These are phyloP conservation scores for Neodon shergylaensis DNA, from an alignment of 2,113 vertebrate species.

Conservation along the genomic window DNA sequence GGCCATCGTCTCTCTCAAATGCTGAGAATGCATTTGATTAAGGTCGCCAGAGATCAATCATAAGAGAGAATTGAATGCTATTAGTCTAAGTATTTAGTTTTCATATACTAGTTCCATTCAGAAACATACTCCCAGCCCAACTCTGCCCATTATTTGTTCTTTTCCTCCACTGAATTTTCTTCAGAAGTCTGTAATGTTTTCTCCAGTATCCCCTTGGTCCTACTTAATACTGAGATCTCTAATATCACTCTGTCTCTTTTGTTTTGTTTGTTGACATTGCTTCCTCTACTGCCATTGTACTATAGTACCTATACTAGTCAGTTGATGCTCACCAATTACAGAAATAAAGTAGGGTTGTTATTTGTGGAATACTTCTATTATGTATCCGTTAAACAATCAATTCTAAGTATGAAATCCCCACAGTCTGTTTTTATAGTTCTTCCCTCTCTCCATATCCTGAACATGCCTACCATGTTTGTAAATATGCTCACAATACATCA, in stretches of 20 bases:
- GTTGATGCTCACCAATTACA: not conserved
- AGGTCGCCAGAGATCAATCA: not conserved
- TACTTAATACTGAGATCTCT: not conserved
- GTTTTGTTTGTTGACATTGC: not conserved
- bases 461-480: not conserved
- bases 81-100: not conserved
- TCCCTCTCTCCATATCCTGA: not conserved
- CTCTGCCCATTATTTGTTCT: not conserved
- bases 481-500: not conserved
- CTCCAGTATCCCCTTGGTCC: not conserved
- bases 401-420: not conserved
- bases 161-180: not conserved
- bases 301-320: not conserved
- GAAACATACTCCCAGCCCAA: not conserved
- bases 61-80: not conserved
- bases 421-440: not conserved
- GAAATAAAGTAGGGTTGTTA: not conserved
- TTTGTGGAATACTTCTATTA: not conserved
- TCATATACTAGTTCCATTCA: not conserved
- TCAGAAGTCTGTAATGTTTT: not conserved
- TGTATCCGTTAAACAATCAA: not conserved
- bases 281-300: not conserved
- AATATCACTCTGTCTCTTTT: not conserved
- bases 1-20: rapidly evolving
- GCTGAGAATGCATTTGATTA: not conserved